phyloP scores from a whole-genome alignment of 2,888 invertebrate species.

The Digitonthophagus gazella region DNA sequence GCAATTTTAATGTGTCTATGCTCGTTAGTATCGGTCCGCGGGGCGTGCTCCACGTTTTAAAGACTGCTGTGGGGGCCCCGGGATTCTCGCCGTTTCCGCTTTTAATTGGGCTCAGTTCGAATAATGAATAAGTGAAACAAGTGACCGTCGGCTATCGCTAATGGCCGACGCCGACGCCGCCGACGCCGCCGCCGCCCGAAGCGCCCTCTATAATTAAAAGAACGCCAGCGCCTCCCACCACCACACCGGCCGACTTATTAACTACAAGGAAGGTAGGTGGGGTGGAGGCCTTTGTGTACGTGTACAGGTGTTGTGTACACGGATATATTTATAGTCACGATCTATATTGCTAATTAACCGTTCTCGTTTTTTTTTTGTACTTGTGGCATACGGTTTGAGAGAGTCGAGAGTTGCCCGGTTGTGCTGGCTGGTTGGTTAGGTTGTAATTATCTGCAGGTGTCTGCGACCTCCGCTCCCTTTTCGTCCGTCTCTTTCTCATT shows the following conservation, averaged over 20 bases:
- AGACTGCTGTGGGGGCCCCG: neutral
- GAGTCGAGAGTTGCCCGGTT: neutral
- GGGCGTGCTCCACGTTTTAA: constrained; percentile 6
- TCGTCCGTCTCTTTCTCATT: constrained; percentile 3
- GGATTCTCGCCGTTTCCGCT: constrained; percentile 26
- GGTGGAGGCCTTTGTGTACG: neutral
- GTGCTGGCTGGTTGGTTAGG: constrained; percentile 4
- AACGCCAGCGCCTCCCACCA: constrained; percentile 32
- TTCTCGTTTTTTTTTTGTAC: constrained; percentile 25
- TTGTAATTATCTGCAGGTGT: constrained; percentile 16
- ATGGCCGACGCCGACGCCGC: constrained; percentile 39
- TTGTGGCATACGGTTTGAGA: neutral
- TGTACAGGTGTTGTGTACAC: neutral
- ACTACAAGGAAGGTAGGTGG: constrained; percentile 4
- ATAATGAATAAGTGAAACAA: constrained; percentile 40
- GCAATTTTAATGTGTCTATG: constrained; percentile 7
- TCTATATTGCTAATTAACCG: constrained; percentile 53
- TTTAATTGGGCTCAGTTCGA: constrained; percentile 42
- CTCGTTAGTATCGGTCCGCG: constrained; percentile 11
- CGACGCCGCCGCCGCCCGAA: constrained; percentile 40
- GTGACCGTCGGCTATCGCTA: constrained; percentile 39
- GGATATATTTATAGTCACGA: constrained; percentile 50
- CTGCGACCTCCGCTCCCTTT: neutral
- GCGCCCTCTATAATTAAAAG: constrained; percentile 50
- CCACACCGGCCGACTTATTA: neutral